Evolutionary conservation across 1,140 invertebrate species (phyloP), one percentile per base, ranked within the genome.

Genomic region (Drosophila chauvacae): DNA sequence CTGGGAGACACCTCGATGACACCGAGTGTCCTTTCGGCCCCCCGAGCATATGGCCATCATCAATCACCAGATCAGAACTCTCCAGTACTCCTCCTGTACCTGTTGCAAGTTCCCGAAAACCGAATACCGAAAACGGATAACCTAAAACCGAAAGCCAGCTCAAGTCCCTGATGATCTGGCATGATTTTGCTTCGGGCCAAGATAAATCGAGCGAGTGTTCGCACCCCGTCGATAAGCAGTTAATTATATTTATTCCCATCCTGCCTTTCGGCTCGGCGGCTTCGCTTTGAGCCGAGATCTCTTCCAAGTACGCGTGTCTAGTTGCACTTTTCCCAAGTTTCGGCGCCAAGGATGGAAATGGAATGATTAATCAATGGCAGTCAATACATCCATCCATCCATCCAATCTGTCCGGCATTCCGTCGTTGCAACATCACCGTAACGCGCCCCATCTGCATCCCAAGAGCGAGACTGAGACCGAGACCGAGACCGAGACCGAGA

Each of bases 211-310:
- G 59, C 62, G 62, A 61, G 87, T 88, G 80, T 87, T 87, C 84
- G 84, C 84, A 87, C 84, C 84, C 84, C 84, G 84, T 88, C 84
- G 84, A 88, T 87, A 87, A 80, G 83, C 83, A 87, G 83, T 87
- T 87, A 88, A 88, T 87, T 87, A 87, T 87, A 87, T 84, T 83
- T 84, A 84, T 88, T 88, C 77, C 81, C 80, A 88, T 88, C 77
- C 73, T 88, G 72, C 69, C 77, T 70, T 72, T 9, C 23, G 45
- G 7, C 16, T 14, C 41, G 57, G 57, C 84, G 84, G 84, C 84
- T 66, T 71, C 55, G 48, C 82, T 85, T 85, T 85, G 83, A 26
- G 53, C 20, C 53, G 5, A 4, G 13, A 14, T 45, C 33, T 47
- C 35, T 44, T 88, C 73, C 84, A 87, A 87, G 83, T 87, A 87